Base-by-base conservation (phyloP, 1,140 invertebrate species). In the Nasonia giraulti region DNA sequence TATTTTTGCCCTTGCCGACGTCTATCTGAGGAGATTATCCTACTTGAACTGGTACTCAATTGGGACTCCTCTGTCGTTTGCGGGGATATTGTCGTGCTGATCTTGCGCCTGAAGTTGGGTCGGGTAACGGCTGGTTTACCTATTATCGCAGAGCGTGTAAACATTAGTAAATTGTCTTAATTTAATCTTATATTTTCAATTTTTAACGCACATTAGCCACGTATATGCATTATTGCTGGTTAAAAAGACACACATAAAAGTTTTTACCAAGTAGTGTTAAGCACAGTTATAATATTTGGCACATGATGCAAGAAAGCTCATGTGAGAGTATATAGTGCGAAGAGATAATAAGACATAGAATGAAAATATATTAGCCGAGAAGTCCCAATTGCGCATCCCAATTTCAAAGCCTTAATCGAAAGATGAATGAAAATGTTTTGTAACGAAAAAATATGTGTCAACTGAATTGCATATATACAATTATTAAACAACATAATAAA, bases 51-150 rank as follows among this genome's bases (percentile, higher is more conserved):
- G 88, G 91, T 85, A 33, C 55, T 78, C 44, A 84, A 79, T 17
- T 86, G 86, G 44, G 71, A 87, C 75, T 82, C 62, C 12, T 85
- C 80, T 27, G 86, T 88, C 71, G 87, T 87, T 92, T 87, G 92
- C 90, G 93, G 90, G 91, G 91, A 89, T 92, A 93, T 80, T 89
- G 90, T 93, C 71, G 89, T 92, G 88, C 89, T 94, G 92, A 90
- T 92, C 89, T 88, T 92, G 87, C 91, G 90, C 88, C 88, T 89
- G 89, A 89, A 89, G 66, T 80, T 80, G 71, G 88, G 80, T 44
- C 74, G 20, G 62, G 33, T 50, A 68, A 79, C 6, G 20, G 80
- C 68, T 82, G 31, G 12, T 66, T 44, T 79, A 86, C 85, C 85
- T 86, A 83, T 82, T 78, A 31, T 78, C 27, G 79, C 77, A 66